A percentile compares a stretch with the other conserved stretches of the same genome.
Evolutionary conservation across 2,797 vertebrate genomes (phyloP).

Genomic region (Thunnus albacares): DNA sequence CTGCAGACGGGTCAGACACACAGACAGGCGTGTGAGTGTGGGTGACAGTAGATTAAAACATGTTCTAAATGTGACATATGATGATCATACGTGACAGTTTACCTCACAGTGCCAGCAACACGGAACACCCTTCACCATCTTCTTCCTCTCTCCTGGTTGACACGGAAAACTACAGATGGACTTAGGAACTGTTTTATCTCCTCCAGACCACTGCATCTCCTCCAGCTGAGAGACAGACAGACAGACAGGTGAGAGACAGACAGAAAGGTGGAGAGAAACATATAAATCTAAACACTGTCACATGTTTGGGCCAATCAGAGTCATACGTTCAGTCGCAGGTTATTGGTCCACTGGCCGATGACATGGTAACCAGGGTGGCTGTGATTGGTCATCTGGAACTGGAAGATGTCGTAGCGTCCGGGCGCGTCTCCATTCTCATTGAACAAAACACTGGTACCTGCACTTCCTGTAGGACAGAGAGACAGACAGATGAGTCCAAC

Average conservation of each 20-base stretch:
- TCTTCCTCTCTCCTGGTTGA: slow-evolving; percentile 90
- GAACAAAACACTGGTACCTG: slow-evolving; percentile 92
- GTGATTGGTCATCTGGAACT: slow-evolving; percentile 92
- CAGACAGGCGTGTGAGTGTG: background rate
- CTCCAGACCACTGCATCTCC: slow-evolving; percentile 90
- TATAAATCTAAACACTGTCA: background rate
- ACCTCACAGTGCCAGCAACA: slow-evolving; percentile 97
- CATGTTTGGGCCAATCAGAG: background rate
- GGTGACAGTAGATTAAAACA: background rate
- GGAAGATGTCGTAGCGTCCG: slow-evolving; percentile 95
- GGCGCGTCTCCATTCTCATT: slow-evolving; percentile 94
- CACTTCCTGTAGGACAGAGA: slow-evolving; percentile 86
- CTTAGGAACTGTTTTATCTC: slow-evolving; percentile 80
- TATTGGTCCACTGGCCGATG: slow-evolving; percentile 95
- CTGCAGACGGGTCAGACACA: slow-evolving; percentile 40
- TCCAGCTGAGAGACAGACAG: slow-evolving; percentile 81
- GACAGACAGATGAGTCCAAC: background rate
- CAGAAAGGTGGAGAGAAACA: background rate
- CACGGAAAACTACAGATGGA: slow-evolving; percentile 95
- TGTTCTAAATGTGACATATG: too few species aligned
- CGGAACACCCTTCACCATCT: slow-evolving; percentile 94
- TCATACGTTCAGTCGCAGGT: slow-evolving; percentile 89
- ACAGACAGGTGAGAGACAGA: background rate
- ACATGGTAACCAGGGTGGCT: slow-evolving; percentile 87
- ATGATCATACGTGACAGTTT: background rate